Base-by-base conservation (phyloP, 2,797 vertebrate species). In the Pseudochromis fuscus region DNA sequence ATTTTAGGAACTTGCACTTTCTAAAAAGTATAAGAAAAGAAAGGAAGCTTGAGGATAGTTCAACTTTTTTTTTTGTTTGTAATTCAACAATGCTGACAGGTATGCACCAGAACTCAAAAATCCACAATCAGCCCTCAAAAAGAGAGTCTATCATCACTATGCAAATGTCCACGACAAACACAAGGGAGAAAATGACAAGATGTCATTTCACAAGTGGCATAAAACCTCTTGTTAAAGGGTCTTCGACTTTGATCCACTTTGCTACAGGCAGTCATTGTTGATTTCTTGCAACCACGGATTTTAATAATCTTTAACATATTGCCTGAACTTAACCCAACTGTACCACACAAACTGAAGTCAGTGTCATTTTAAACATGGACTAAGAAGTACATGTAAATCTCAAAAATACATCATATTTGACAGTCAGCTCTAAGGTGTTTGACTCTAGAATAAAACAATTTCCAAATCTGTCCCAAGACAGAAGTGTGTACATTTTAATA, bases 51-150 rank as follows among this genome's bases (percentile, higher is more conserved):
- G 10, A 42, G 5, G 38, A 45, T n/a, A n/a, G n/a, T n/a, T n/a
- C n/a, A n/a, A n/a, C n/a, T 42, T 18, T 53, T 23, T 59, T 23
- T n/a, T 27, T 42, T 40, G 13, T 46, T 65, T 48, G 40, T 40
- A 25, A 44, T 53, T 51, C 46, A 44, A 7, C 18, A 21, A 18
- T n/a, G 25, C 6, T 35, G 55, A 46, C 18, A 27, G 4, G 7
- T 18, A 7, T 37, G 19, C 52, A 37, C 16, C 27, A 35, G 3
- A 45, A 60, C 8, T n/a, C 23, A 45, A 2, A 35, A 13, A 37
- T 23, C 5, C 0, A 19, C 10, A 0, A 27, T 55, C 10, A 4
- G 4, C 33, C 52, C 16, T 69, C 23, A 16, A 31, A 53, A 4
- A 16, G 42, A 44, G 4, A 13, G 3, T 19, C 40, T 10, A 1